Percentiles rank a stretch among this genome's conserved stretches.
Evolutionary conservation across 2,113 vertebrate species (phyloP).

Genomic region (Trogon surrucura): DNA sequence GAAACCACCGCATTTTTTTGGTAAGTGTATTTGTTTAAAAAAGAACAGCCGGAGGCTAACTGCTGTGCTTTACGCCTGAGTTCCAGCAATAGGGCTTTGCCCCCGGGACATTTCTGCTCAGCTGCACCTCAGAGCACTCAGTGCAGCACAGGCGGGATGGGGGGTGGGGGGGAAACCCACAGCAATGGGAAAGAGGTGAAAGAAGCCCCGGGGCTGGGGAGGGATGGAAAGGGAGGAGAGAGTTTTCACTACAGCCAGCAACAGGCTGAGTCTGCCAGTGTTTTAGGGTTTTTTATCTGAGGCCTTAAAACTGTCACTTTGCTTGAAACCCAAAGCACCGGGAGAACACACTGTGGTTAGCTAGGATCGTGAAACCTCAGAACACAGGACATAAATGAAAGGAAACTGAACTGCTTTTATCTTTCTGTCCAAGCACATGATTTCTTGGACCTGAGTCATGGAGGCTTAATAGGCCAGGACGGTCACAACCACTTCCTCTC

Average conservation of each 20-base stretch:
- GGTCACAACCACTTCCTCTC: background rate
- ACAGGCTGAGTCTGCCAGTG: background rate
- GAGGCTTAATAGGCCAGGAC: background rate
- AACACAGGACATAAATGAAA: background rate
- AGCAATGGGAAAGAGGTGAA: background rate
- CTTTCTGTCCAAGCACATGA: background rate
- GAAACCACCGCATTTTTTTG: background rate
- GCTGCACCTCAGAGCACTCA: background rate
- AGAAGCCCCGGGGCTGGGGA: background rate
- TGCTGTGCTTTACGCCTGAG: background rate
- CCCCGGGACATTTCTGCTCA: background rate
- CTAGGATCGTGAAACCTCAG: background rate
- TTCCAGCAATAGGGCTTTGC: background rate
- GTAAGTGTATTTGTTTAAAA: background rate
- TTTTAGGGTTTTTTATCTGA: background rate
- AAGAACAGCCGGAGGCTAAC: background rate
- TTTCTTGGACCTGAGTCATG: background rate
- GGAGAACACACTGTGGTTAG: accelerated
- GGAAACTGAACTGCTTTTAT: background rate
- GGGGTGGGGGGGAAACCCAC: background rate
- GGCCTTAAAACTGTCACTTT: background rate
- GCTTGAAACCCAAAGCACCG: background rate
- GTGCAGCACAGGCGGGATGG: no score
- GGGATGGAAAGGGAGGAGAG: background rate
- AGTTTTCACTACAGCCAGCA: background rate